Evolutionary conservation across 2,888 invertebrate genomes (phyloP), one percentile per base, ranked within the genome.

Genomic region (Encarsia formosa): DNA sequence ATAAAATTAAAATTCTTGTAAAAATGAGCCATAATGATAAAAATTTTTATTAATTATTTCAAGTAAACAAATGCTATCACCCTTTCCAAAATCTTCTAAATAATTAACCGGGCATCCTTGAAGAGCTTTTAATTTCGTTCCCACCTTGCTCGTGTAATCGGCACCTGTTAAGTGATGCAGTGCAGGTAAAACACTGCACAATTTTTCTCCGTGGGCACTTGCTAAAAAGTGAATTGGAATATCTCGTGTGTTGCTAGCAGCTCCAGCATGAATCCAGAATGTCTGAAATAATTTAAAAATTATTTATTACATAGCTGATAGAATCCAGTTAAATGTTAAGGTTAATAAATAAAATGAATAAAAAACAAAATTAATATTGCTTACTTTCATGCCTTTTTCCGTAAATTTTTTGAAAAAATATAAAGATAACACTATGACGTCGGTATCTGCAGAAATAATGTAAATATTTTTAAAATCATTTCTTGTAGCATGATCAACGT

Each of bases 141-240:
- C 50, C 15, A 54, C 37, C 18, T 43, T 51, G 19, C 50, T 54
- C 1, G 54, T 47, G 31, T 54, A 50, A 29, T 50, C 46, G n/a
- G 42, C 24, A 13, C 54, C 54, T 2, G 49, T 49, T 1, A 54
- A 44, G 19, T 55, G 51, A 26, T 55, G 55, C 1, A 51, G 18
- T 2, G 52, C 55, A 5, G 38, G 38, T 13, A 38, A 20, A 38
- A 38, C 11, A 5, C 20, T 20, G 15, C 38, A 38, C 3, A 38
- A 19, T 20, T 20, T 13, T 4, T 38, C 20, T 4, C 38, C 38
- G 13, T 20, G 22, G 4, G 8, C 3, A 5, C 11, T 3, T 18
- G 38, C 38, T n/a, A 38, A 15, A 4, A 38, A 38, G 15, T 38
- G 38, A 5, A 38, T 2, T n/a, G 38, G 38, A 38, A 38, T 38